These are phyloP conservation scores for Aelia acuminata DNA, from an alignment of 2,888 invertebrate genomes.

Conservation along the genomic window DNA sequence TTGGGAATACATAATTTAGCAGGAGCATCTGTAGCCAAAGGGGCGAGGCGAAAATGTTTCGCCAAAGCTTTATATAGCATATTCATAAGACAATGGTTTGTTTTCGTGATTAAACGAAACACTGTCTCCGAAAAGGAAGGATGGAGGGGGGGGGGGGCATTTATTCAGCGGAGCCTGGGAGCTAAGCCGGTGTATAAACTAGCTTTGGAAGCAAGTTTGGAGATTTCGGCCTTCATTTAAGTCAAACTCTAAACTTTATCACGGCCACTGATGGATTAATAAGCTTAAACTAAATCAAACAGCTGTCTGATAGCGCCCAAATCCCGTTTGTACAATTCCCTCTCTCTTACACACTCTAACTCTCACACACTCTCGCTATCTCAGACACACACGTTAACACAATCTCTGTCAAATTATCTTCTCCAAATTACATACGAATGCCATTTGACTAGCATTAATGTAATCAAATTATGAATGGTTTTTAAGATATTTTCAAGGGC, in stretches of 20 bases:
- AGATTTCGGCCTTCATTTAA: slow-evolving; percentile 28
- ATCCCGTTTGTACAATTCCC: slow-evolving; percentile 29
- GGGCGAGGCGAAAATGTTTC: background rate
- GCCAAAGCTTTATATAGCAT: slow-evolving; percentile 27
- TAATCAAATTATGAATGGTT: background rate
- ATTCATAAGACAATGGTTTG: slow-evolving; percentile 41
- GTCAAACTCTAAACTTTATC: slow-evolving; percentile 24
- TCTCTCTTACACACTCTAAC: background rate
- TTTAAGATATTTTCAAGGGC: too few relatives aligned
- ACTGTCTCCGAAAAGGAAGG: background rate
- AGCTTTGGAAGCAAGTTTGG: slow-evolving; percentile 40
- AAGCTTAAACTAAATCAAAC: slow-evolving; percentile 41
- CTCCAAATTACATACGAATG: background rate
- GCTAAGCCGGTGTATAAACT: slow-evolving; percentile 32
- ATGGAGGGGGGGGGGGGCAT: too few relatives aligned
- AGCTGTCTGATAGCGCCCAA: slow-evolving; percentile 32
- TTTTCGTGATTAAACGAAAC: slow-evolving; percentile 41
- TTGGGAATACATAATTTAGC: slow-evolving; percentile 29
- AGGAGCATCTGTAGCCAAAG: slow-evolving; percentile 22
- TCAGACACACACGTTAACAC: too few relatives aligned
- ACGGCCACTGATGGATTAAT: slow-evolving; percentile 23
- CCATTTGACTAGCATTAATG: background rate
- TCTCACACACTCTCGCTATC: background rate
- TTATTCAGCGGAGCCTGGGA: background rate
- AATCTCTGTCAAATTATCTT: slow-evolving; percentile 7